Evolutionary conservation across 2,888 invertebrate genomes (phyloP).

Genomic region (Stenodera caucasica): DNA sequence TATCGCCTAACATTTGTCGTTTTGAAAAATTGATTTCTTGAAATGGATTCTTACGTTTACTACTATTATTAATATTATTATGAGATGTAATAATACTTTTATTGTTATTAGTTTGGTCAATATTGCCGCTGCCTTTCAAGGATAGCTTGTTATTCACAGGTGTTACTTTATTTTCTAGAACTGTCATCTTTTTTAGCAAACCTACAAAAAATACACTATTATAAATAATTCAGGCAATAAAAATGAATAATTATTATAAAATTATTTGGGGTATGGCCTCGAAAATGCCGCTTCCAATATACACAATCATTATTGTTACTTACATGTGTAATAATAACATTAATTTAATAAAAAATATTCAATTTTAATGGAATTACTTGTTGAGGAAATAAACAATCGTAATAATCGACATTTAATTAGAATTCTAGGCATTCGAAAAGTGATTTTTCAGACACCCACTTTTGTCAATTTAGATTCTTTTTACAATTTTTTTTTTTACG

Average conservation of each 20-base stretch:
- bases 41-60: conserved; percentile 32
- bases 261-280: no score
- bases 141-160: conserved; percentile 45
- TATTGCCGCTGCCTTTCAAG: conserved; percentile 26
- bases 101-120: conserved; percentile 10
- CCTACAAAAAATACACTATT: conserved; percentile 37
- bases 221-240: no score
- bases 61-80: neutral
- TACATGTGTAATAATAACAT: conserved; percentile 12
- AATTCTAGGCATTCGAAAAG: neutral
- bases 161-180: conserved; percentile 51
- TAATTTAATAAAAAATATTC: neutral
- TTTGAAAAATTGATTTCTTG: conserved; percentile 32
- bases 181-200: conserved; percentile 53
- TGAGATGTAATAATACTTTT: neutral
- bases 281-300: neutral
- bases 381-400: neutral
- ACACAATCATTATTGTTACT: neutral
- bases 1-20: conserved; percentile 41
- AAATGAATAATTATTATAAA: no score
- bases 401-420: neutral
- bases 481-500: neutral
- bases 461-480: no score
- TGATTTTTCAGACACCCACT: no score
- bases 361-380: neutral